phyloP scores from a whole-genome alignment of 2,797 vertebrate genomes.

The Enteromius argenteus region DNA sequence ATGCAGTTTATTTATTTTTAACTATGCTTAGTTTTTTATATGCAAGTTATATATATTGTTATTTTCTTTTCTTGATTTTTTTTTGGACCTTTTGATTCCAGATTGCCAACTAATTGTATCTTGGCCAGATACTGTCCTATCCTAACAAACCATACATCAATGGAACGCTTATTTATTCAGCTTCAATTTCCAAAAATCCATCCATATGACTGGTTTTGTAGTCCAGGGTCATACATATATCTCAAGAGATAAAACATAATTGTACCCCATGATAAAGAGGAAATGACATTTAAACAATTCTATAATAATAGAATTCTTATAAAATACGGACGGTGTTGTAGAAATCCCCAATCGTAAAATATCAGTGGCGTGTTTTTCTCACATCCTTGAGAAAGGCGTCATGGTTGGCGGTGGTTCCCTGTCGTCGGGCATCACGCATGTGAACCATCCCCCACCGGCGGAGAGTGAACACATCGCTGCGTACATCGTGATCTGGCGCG shows the following conservation, averaged over 20 bases:
- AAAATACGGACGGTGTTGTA: neutral
- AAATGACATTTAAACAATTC: neutral
- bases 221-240: too few species aligned
- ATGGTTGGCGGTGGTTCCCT: neutral
- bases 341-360: neutral
- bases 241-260: neutral
- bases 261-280: neutral
- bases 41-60: neutral
- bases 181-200: too few species aligned
- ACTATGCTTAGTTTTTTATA: neutral
- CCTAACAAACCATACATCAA: too few species aligned
- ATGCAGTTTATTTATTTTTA: neutral
- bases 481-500: conserved; percentile 79
- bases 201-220: too few species aligned
- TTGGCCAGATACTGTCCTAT: too few species aligned
- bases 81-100: too few species aligned
- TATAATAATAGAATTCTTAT: neutral
- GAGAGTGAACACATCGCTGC: conserved; percentile 75
- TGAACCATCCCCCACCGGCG: conserved; percentile 70
- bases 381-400: neutral
- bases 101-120: too few species aligned
- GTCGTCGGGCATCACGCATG: neutral
- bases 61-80: too few species aligned
- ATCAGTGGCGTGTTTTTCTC: neutral
- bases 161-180: too few species aligned